Percentiles rank a stretch among this genome's conserved stretches.
These are phyloP conservation scores for Cyclargus thomasi DNA, from an alignment of 1,140 invertebrate genomes.

Conservation along the genomic window DNA sequence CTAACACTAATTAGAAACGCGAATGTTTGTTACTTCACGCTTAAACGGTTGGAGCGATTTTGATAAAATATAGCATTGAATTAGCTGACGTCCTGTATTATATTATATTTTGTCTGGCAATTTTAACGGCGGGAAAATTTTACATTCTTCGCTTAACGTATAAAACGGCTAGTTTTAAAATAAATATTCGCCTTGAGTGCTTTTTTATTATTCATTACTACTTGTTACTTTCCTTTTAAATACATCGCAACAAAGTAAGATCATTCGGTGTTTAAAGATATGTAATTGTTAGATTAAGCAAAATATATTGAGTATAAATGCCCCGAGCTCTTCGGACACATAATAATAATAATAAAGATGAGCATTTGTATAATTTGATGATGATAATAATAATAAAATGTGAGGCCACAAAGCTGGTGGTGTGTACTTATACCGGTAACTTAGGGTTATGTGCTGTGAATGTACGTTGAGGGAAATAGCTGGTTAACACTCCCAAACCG, in stretches of 20 bases:
- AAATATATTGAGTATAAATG: neutral
- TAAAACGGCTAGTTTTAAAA: no score
- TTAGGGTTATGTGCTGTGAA: neutral
- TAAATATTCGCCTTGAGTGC: no score
- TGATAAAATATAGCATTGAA: no score
- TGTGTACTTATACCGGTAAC: neutral
- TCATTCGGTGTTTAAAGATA: neutral
- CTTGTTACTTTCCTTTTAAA: neutral
- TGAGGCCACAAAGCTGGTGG: neutral
- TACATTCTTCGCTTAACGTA: no score
- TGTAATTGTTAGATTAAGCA: slow-evolving; percentile 7
- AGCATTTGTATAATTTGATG: neutral
- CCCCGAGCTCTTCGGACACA: neutral
- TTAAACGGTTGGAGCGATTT: no score
- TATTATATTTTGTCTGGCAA: no score
- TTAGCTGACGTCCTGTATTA: no score
- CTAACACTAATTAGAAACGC: no score
- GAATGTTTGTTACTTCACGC: no score
- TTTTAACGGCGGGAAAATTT: no score
- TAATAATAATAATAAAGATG: slow-evolving; percentile 1
- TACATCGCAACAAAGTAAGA: neutral
- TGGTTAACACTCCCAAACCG: neutral
- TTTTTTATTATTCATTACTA: no score
- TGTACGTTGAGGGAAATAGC: neutral
- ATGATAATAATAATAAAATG: slow-evolving; percentile 3